Evolutionary conservation across 2,888 invertebrate species (phyloP).

Genomic region (Syrphus vitripennis): DNA sequence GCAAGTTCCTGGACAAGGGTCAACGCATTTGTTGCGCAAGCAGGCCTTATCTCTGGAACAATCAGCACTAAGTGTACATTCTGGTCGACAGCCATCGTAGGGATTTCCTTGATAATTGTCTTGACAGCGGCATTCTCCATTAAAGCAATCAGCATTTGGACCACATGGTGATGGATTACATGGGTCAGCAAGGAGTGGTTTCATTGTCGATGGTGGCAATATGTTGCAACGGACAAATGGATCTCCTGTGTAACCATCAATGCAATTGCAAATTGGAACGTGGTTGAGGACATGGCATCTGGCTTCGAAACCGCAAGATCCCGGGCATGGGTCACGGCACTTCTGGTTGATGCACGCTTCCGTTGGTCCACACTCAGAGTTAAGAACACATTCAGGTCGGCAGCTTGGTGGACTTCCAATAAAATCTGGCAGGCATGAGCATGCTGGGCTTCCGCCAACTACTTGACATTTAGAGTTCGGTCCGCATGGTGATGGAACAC

Average conservation of each 20-base stretch:
- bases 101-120: constrained; percentile 88
- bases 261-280: constrained; percentile 90
- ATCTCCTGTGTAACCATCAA: constrained; percentile 89
- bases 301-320: constrained; percentile 91
- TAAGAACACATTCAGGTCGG: constrained; percentile 90
- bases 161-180: constrained; percentile 90
- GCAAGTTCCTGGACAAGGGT: constrained; percentile 89
- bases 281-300: constrained; percentile 90
- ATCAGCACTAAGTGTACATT: constrained; percentile 88
- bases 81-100: constrained; percentile 86
- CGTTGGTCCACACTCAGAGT: constrained; percentile 89
- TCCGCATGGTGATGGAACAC: constrained; percentile 92
- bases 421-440: constrained; percentile 90
- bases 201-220: constrained; percentile 82
- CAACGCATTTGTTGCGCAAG: constrained; percentile 86
- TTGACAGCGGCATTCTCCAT: constrained; percentile 87
- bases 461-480: constrained; percentile 91
- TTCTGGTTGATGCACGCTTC: constrained; percentile 89
- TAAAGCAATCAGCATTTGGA: constrained; percentile 87
- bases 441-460: constrained; percentile 87
- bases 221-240: constrained; percentile 88
- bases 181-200: constrained; percentile 81
- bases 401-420: constrained; percentile 91
- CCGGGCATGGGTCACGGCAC: constrained; percentile 91
- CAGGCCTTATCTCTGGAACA: constrained; percentile 87